Conservation (phyloP, 2,113 vertebrate genomes). For the Desmodus rotundus region DNA sequence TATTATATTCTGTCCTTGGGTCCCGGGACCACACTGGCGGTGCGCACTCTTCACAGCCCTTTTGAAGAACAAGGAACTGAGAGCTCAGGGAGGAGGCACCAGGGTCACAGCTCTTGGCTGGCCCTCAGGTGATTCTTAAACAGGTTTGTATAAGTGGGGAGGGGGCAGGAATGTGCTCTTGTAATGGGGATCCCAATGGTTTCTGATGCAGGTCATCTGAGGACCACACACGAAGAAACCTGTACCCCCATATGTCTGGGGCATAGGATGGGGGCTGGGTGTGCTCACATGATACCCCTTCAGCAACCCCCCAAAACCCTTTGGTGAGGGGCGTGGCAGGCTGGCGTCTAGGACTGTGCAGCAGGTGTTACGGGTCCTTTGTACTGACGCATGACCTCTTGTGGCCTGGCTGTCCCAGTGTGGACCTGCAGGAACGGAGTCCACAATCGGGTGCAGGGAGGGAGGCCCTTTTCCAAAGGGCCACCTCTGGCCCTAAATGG, state of each 20-base stretch:
- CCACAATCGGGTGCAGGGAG: neutral
- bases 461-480: neutral
- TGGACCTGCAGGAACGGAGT: neutral
- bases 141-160: neutral
- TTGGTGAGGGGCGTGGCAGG: accelerated
- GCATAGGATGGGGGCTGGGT: neutral
- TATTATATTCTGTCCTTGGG: accelerated
- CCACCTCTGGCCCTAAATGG: neutral
- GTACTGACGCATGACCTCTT: neutral
- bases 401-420: neutral
- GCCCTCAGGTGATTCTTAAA: neutral
- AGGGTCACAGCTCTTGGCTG: neutral
- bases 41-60: neutral
- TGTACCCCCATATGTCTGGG: neutral
- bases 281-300: neutral
- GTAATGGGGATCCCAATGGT: neutral
- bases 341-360: neutral
- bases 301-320: neutral
- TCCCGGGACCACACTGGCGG: accelerated
- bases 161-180: neutral
- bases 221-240: neutral
- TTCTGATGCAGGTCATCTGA: too few relatives aligned
- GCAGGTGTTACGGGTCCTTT: neutral
- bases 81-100: neutral
- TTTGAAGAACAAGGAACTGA: neutral